Evolutionary conservation across 1,140 invertebrate genomes (phyloP).

Genomic region (Eriosoma lanigerum): DNA sequence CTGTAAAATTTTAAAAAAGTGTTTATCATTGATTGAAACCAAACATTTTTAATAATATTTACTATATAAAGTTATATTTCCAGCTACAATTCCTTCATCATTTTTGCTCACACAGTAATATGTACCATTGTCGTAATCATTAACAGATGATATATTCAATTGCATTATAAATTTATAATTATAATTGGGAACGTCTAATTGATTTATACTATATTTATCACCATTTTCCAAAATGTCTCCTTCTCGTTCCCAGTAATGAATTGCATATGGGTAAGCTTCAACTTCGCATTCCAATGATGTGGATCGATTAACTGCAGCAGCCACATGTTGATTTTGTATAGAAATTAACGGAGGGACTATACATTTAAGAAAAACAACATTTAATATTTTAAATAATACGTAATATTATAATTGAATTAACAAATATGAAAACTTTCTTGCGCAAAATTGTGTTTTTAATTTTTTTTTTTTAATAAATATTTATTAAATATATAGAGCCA

Average conservation of each 20-base stretch:
- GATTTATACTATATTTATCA: constrained; percentile 65
- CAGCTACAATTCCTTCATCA: constrained; percentile 73
- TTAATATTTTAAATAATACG: too few relatives aligned
- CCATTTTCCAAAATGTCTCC: constrained; percentile 65
- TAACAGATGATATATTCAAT: constrained; percentile 71
- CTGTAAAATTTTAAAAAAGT: constrained; percentile 53
- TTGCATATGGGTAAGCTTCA: constrained; percentile 83
- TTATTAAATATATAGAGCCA: too few relatives aligned
- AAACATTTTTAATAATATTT: background rate
- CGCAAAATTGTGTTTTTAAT: too few relatives aligned
- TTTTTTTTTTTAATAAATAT: too few relatives aligned
- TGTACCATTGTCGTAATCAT: constrained; percentile 67
- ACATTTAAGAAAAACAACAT: too few relatives aligned
- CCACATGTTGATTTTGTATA: constrained; percentile 74
- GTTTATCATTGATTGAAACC: background rate
- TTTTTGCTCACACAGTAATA: constrained; percentile 86
- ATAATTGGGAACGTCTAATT: constrained; percentile 62
- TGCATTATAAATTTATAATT: constrained; percentile 65
- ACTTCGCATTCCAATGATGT: constrained; percentile 80
- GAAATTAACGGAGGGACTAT: constrained; percentile 80
- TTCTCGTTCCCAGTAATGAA: constrained; percentile 80
- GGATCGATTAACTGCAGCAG: constrained; percentile 68
- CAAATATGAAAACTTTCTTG: too few relatives aligned
- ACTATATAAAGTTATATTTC: constrained; percentile 62
- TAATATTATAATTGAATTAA: too few relatives aligned